Conservation (phyloP, 2,888 invertebrate species). For the Ceriagrion tenellum region DNA sequence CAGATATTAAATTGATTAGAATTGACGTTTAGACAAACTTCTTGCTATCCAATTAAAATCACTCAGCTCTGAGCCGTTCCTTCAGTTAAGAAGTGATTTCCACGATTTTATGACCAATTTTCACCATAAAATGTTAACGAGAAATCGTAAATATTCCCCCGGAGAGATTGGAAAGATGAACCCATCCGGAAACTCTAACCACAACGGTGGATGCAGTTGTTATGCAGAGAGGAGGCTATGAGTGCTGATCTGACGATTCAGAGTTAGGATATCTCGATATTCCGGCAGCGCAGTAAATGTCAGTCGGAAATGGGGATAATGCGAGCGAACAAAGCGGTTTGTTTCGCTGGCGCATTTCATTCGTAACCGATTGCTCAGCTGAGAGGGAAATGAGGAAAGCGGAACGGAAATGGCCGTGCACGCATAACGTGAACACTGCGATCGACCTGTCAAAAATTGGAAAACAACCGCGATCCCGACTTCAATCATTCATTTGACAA, state of each 20-base stretch:
- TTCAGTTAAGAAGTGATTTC: no score
- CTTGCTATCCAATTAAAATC: no score
- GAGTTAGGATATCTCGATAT: background rate
- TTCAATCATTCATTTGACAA: background rate
- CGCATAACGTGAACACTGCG: background rate
- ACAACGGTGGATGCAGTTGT: no score
- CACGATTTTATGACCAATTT: no score
- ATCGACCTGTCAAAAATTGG: background rate
- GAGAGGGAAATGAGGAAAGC: background rate
- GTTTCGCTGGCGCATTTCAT: background rate
- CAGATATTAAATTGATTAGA: no score
- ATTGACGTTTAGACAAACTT: no score
- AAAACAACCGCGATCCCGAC: background rate
- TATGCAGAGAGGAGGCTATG: background rate
- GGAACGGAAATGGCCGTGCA: background rate
- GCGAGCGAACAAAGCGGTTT: background rate
- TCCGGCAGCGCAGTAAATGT: no score
- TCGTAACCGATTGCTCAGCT: background rate
- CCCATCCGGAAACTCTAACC: no score
- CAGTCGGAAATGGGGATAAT: background rate
- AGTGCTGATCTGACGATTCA: background rate
- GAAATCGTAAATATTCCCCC: no score
- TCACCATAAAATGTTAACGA: no score
- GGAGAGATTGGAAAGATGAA: no score
- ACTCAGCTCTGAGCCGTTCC: no score